Evolutionary conservation across 2,888 invertebrate species (phyloP).

Genomic region (Thymelicus sylvestris): DNA sequence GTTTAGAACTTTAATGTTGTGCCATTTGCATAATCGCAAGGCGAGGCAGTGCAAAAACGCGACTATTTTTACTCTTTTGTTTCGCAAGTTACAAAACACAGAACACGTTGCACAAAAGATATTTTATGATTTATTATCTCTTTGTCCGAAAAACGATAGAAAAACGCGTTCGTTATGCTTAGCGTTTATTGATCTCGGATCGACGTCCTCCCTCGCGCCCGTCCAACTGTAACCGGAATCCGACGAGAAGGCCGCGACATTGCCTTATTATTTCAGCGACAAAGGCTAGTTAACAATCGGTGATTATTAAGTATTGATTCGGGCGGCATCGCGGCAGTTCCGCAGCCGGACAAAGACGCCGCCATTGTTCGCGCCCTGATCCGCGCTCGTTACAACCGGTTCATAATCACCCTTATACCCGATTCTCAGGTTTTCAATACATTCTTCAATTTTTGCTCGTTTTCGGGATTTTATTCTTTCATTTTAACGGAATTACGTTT

Average conservation of each 20-base stretch:
- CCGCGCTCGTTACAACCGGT: conserved; percentile 62
- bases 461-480: conserved; percentile 47
- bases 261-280: conserved; percentile 68
- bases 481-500: conserved; percentile 47
- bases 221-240: conserved; percentile 65
- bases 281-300: conserved; percentile 70
- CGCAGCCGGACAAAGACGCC: conserved; percentile 55
- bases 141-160: conserved; percentile 63
- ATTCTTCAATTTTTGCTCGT: conserved; percentile 53
- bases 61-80: conserved; percentile 73
- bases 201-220: conserved; percentile 63
- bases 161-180: conserved; percentile 65
- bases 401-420: conserved; percentile 63
- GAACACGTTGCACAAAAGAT: conserved; percentile 72
- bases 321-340: conserved; percentile 51
- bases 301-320: conserved; percentile 71
- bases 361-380: conserved; percentile 62
- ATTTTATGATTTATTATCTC: conserved; percentile 77
- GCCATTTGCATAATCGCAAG: conserved; percentile 81
- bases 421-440: conserved; percentile 57
- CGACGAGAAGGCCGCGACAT: conserved; percentile 70
- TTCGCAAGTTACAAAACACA: conserved; percentile 68
- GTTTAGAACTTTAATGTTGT: conserved; percentile 76
- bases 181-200: conserved; percentile 62
- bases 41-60: conserved; percentile 75